Base-by-base conservation (phyloP, 2,888 invertebrate genomes). In the Julus scanicus region DNA sequence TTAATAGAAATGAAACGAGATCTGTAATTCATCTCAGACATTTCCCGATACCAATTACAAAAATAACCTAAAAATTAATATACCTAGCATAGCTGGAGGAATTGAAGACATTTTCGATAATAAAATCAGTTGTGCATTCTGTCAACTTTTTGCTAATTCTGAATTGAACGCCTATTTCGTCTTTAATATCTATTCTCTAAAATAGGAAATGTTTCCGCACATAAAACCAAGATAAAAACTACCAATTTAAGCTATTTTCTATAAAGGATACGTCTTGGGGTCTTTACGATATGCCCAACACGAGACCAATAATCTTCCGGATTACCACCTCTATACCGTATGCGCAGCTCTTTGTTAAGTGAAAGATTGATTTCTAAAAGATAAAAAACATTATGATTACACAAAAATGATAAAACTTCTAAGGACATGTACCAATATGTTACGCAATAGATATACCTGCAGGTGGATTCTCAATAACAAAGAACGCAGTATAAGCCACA, bases 101-200 rank as follows among this genome's bases (percentile, higher is more conserved):
- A 92, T 99, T 99, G 99, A 99, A 99, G 87, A 99, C 99, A 92
- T 99, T 99, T 93, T 99, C 99, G 4, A 99, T 98, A 0, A 98
- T 97, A 93, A 99, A 99, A 93, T 98, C 98, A 90, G 97, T 97
- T 86, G 96, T 96, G 92, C 97, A 97, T 90, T 98, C 98, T 0
- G 96, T 95, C 0, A 99, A 99, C 0, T 98, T 98, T 39, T 97
- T 97, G 90, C 96, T 97, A 90, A 95, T 96, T 92, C 99, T 99
- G 91, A 99, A 93, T 92, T 99, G 99, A 63, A 99, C 95, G 0
- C 99, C 99, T 20, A 99, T 97, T 92, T 99, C 99, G 91, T 99
- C 99, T 6, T 98, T 98, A 92, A 96, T 98, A 93, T 99, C 93
- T 93, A 89, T n/a, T 44, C 17, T 0, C 84, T 6, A 20, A 71